Evolutionary conservation across 1,140 invertebrate genomes (phyloP).

Genomic region (Pseudomyrmex flavicornis): DNA sequence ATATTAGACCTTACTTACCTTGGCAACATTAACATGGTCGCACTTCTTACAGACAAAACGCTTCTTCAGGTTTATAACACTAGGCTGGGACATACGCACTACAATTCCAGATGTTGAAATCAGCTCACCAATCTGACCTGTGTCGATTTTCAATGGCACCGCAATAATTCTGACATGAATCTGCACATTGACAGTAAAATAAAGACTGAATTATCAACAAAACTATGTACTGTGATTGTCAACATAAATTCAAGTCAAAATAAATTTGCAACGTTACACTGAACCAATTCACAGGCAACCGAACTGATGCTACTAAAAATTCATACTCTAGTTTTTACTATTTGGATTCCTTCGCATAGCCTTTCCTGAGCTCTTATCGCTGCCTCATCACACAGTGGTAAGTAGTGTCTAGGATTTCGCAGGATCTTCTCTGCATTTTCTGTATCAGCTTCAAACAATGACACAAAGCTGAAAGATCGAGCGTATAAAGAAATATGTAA

Average conservation of each 20-base stretch:
- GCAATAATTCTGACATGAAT: slow-evolving; percentile 78
- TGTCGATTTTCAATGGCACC: slow-evolving; percentile 74
- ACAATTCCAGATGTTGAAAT: slow-evolving; percentile 89
- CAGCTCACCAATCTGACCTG: slow-evolving; percentile 85
- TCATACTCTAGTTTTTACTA: slow-evolving; percentile 88
- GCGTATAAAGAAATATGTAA: neutral
- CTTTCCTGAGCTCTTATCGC: slow-evolving; percentile 87
- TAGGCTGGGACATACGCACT: slow-evolving; percentile 90
- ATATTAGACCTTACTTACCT: slow-evolving; percentile 86
- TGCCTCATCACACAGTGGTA: slow-evolving; percentile 88
- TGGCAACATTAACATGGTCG: slow-evolving; percentile 87
- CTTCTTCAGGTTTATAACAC: slow-evolving; percentile 91
- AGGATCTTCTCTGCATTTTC: slow-evolving; percentile 87
- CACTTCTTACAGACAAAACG: slow-evolving; percentile 93
- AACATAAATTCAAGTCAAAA: neutral
- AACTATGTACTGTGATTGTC: neutral
- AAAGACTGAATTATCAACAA: neutral
- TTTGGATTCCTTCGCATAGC: slow-evolving; percentile 84
- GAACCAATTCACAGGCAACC: neutral
- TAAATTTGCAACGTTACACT: neutral
- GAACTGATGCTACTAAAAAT: slow-evolving; percentile 87
- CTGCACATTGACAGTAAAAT: slow-evolving; percentile 57
- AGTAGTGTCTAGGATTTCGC: slow-evolving; percentile 84
- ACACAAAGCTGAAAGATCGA: slow-evolving; percentile 86
- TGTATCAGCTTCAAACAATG: slow-evolving; percentile 87